A percentile compares a stretch with the other conserved stretches of the same genome.
These are phyloP conservation scores for Kryptolebias ocellatus DNA, from an alignment of 2,797 vertebrate species.

Conservation along the genomic window DNA sequence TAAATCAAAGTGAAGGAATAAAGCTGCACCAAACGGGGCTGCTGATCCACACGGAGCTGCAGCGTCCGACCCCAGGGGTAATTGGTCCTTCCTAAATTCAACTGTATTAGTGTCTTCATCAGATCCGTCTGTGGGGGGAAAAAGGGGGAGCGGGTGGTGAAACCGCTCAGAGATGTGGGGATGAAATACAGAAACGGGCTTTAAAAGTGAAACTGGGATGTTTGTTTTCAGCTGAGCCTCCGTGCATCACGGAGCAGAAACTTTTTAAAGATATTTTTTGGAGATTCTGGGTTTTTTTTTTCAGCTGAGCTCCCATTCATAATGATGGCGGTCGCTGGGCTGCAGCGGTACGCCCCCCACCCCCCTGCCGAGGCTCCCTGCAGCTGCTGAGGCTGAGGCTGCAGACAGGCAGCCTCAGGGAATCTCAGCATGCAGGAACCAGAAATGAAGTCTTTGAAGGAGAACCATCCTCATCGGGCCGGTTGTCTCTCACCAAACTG, in stretches of 20 bases:
- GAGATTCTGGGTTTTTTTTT: conserved; percentile 2
- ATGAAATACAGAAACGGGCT: conserved; percentile 4
- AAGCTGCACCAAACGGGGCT: background rate
- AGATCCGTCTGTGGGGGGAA: background rate
- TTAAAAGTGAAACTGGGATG: conserved; percentile 2
- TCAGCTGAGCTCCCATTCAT: conserved; percentile 21
- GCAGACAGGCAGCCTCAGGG: conserved; percentile 41
- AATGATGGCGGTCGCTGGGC: conserved; percentile 27
- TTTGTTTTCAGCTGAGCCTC: conserved; percentile 7
- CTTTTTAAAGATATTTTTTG: conserved; percentile 18
- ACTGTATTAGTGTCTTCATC: conserved; percentile 1
- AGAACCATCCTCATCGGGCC: conserved; percentile 51
- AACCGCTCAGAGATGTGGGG: background rate
- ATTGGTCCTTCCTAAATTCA: conserved; percentile 14
- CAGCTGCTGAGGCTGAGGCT: conserved; percentile 32
- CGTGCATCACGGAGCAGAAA: background rate
- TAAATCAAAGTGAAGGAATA: conserved; percentile 18
- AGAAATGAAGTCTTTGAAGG: conserved; percentile 54
- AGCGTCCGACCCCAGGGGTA: conserved; percentile 10
- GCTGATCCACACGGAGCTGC: conserved; percentile 5
- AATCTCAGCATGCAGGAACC: conserved; percentile 58
- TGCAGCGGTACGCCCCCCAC: conserved; percentile 23
- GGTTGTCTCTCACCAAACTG: conserved; percentile 23
- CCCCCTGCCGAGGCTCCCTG: conserved; percentile 61
- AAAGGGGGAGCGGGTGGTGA: background rate